These are phyloP conservation scores for Callospermophilus lateralis DNA, from an alignment of 2,113 vertebrate genomes.

Conservation along the genomic window DNA sequence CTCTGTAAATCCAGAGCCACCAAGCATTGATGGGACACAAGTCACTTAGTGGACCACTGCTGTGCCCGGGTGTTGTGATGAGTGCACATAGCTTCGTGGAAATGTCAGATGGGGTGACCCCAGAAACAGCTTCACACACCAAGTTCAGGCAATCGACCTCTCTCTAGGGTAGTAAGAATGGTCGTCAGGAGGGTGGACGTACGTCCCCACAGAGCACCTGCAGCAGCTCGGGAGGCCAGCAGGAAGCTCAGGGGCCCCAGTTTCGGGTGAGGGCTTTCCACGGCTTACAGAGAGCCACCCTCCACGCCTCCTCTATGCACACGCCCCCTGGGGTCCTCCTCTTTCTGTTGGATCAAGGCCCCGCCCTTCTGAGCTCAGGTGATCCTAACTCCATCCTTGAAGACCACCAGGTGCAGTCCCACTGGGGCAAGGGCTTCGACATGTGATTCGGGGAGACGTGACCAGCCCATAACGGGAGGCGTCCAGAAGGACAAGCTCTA, in stretches of 20 bases:
- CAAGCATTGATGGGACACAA: not conserved
- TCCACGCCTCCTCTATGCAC: not conserved
- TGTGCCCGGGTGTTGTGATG: not conserved
- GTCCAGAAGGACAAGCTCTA: not conserved
- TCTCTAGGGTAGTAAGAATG: not conserved
- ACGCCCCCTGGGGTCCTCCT: not conserved
- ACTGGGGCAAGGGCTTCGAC: not conserved
- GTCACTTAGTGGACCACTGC: not conserved
- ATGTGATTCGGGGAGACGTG: not conserved
- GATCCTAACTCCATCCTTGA: no score
- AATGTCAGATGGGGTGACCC: not conserved
- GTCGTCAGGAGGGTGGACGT: not conserved
- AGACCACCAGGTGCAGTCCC: not conserved
- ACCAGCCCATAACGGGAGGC: not conserved
- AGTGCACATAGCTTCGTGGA: not conserved
- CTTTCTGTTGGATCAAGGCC: not conserved
- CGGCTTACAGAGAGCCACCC: rapidly evolving
- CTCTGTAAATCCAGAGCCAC: not conserved
- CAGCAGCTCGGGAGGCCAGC: not conserved
- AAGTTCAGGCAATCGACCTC: not conserved
- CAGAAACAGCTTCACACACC: not conserved
- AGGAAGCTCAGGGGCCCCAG: not conserved
- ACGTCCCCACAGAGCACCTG: not conserved
- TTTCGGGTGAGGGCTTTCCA: not conserved
- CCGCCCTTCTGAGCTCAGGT: not conserved